Conservation (phyloP, 2,888 invertebrate species). For the Uloborus plumipes region DNA sequence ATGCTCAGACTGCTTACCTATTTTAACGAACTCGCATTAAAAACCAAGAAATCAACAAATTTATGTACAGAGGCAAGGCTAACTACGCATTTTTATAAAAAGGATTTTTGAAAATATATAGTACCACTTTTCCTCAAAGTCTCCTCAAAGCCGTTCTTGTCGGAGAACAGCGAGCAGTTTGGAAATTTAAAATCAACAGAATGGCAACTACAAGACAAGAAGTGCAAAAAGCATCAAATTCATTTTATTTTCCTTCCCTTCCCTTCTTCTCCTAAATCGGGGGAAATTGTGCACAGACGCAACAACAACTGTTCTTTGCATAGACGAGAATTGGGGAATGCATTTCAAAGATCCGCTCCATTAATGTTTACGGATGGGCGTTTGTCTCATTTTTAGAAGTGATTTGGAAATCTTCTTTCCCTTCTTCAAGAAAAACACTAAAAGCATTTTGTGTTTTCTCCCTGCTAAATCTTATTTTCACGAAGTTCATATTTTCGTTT, state of each 20-base stretch:
- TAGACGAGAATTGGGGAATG: background rate
- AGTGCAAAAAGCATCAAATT: background rate
- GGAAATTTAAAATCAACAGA: conserved; percentile 1
- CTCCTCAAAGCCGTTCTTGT: background rate
- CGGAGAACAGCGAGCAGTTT: background rate
- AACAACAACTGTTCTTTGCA: background rate
- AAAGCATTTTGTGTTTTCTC: too few relatives aligned
- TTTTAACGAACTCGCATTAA: too few relatives aligned
- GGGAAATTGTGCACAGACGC: background rate
- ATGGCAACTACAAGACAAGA: background rate
- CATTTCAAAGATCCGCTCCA: background rate
- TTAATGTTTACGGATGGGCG: conserved; percentile 1
- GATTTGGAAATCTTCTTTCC: background rate
- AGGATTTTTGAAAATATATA: too few relatives aligned
- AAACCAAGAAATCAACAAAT: too few relatives aligned
- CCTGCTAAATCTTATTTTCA: too few relatives aligned
- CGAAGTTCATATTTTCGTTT: too few relatives aligned
- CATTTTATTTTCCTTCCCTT: background rate
- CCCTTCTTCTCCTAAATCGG: background rate
- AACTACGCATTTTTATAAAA: too few relatives aligned
- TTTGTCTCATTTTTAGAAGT: conserved; percentile 8
- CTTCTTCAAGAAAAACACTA: background rate
- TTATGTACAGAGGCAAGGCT: too few relatives aligned
- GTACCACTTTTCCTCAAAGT: background rate
- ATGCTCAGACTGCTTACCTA: too few relatives aligned